Conservation (phyloP, 1,140 invertebrate species). For the Rhynchophorus ferrugineus region DNA sequence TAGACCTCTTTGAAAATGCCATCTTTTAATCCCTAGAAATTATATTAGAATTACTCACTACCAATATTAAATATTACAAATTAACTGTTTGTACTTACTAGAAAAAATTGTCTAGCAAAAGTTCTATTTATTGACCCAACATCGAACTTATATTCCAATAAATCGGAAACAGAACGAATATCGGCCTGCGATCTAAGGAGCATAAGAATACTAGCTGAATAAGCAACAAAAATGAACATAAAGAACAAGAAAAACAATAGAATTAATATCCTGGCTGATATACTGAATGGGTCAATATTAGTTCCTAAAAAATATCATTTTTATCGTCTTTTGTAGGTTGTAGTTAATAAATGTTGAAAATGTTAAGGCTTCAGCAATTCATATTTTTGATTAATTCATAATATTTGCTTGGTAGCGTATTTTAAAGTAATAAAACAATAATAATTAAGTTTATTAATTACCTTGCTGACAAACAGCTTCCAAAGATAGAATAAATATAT, state of each 20-base stretch:
- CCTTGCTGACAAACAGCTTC: constrained; percentile 35
- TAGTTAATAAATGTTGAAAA: too few species aligned
- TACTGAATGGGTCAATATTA: constrained; percentile 21
- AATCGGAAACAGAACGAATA: constrained; percentile 22
- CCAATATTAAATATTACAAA: neutral
- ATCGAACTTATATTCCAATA: constrained; percentile 28
- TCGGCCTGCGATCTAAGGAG: constrained; percentile 29
- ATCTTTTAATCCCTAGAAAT: constrained; percentile 20
- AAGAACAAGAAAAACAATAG: constrained; percentile 29
- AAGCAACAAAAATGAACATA: constrained; percentile 36
- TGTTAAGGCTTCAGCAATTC: too few species aligned
- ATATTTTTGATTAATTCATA: too few species aligned
- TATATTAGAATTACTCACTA: neutral
- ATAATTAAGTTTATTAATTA: too few species aligned
- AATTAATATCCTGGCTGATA: constrained; percentile 25
- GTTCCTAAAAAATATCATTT: constrained; percentile 27
- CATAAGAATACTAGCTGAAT: constrained; percentile 34
- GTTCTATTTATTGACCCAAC: constrained; percentile 25
- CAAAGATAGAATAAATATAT: constrained; percentile 29
- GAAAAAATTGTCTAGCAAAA: constrained; percentile 27
- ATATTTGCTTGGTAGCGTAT: too few species aligned
- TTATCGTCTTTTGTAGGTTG: constrained; percentile 1
- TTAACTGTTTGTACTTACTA: constrained; percentile 19
- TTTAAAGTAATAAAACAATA: too few species aligned
- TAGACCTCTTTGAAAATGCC: constrained; percentile 22